Evolutionary conservation across 2,888 invertebrate genomes (phyloP).

Genomic region (Drosophila mulleri): DNA sequence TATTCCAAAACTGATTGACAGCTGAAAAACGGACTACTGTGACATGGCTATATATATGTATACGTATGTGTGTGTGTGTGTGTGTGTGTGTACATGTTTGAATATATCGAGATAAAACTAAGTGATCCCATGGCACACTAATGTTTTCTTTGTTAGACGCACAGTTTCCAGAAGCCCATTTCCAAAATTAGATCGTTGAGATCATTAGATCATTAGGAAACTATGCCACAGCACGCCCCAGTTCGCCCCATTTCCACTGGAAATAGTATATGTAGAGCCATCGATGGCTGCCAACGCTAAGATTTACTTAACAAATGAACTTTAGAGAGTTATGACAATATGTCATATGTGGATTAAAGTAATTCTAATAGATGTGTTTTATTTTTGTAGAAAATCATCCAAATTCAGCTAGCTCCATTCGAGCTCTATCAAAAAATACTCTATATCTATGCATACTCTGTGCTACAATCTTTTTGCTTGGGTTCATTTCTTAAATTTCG

Average conservation of each 20-base stretch:
- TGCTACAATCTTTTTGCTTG: neutral
- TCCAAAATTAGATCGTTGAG: conserved; percentile 27
- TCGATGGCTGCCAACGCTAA: conserved; percentile 2
- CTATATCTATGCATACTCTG: neutral
- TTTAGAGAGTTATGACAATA: neutral
- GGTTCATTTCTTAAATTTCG: neutral
- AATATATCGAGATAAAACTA: neutral
- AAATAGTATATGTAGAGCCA: conserved; percentile 9
- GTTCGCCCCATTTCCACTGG: conserved; percentile 21
- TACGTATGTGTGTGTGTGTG: neutral
- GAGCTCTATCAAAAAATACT: neutral
- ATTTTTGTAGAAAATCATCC: neutral
- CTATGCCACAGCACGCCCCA: conserved; percentile 31
- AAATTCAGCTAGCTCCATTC: neutral
- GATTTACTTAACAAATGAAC: neutral
- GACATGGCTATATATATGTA: neutral
- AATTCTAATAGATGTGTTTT: neutral
- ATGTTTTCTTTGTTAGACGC: conserved; percentile 5
- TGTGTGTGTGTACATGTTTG: neutral
- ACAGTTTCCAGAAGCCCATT: conserved; percentile 33
- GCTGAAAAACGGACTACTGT: neutral
- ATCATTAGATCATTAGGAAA: conserved; percentile 33
- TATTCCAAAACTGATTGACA: neutral
- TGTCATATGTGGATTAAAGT: neutral
- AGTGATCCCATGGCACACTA: conserved; percentile 16